Evolutionary conservation across 2,797 vertebrate species (phyloP).

Genomic region (Manis crassicaudata): DNA sequence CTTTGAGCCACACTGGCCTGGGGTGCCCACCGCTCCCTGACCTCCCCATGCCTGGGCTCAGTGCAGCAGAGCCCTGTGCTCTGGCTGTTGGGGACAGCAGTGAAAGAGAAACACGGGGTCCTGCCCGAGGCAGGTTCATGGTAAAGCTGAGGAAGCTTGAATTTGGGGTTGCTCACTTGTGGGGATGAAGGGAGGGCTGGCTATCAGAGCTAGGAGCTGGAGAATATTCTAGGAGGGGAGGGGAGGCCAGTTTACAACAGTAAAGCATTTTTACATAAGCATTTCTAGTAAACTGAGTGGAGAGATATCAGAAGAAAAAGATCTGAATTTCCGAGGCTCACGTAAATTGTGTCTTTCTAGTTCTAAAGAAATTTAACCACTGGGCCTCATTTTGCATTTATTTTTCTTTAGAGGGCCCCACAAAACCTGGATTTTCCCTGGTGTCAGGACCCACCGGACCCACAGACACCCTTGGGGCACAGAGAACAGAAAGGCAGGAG

Average conservation of each 20-base stretch:
- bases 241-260: background rate
- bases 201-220: background rate
- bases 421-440: background rate
- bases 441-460: background rate
- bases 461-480: background rate
- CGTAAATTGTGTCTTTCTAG: background rate
- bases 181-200: accelerated
- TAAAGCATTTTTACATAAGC: background rate
- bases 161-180: background rate
- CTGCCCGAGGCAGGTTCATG: background rate
- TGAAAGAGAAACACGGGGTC: background rate
- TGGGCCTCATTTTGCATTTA: background rate
- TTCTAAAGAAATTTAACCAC: background rate
- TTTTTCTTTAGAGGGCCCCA: background rate
- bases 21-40: background rate
- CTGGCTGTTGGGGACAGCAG: background rate
- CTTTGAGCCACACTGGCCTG: background rate
- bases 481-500: background rate
- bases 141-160: background rate
- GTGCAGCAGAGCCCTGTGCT: background rate
- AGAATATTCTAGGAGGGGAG: background rate
- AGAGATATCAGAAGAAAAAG: constrained; percentile 2
- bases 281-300: background rate
- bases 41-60: background rate
- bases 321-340: background rate